Base-by-base conservation (phyloP, 2,797 vertebrate species). In the Peromyscus attwateri region DNA sequence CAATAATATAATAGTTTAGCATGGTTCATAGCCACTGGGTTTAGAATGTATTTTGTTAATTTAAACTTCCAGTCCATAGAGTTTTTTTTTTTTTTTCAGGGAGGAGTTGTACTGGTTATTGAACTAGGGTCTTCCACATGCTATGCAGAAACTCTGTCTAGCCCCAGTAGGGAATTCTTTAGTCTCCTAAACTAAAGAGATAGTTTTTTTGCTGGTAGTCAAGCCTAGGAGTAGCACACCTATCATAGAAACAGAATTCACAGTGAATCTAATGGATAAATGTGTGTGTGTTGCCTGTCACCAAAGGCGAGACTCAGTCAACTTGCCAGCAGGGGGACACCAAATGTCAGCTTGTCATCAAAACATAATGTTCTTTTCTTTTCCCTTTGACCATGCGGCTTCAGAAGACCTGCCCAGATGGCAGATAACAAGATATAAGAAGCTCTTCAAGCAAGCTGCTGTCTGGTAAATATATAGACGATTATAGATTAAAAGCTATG, bases 241-340 rank as follows among this genome's bases (percentile, higher is more conserved):
- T 79, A 46, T 91, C 21, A 66, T 5, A 87, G 52, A 95, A 92
- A 83, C 29, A 85, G 81, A 64, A 96, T 75, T 11, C 25, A 66
- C 1, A 31, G 4, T 76, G 43, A 96, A 60, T 66, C 75, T 89
- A 49, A 71, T 3, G 76, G 43, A 14, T 62, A 62, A 77, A 14
- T 77, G 60, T 90, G 4, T 80, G 52, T 43, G 57, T 9, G n/a
- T n/a, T 80, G n/a, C 23, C 34, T 40, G 3, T 70, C 91, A 71
- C 77, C 85, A 64, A 92, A 87, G 66, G 57, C n/a, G 17, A 60
- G 16, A 12, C 34, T 85, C 68, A 49, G 71, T 37, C 52, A 89
- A 55, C 6, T 31, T 4, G 62, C 55, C 92, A 95, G 19, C 25
- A 70, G 49, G 87, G 87, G 94, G 52, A 95, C 96, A 90, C 80